Conservation (phyloP, 2,113 vertebrate genomes). For the Dascyllus trimaculatus region DNA sequence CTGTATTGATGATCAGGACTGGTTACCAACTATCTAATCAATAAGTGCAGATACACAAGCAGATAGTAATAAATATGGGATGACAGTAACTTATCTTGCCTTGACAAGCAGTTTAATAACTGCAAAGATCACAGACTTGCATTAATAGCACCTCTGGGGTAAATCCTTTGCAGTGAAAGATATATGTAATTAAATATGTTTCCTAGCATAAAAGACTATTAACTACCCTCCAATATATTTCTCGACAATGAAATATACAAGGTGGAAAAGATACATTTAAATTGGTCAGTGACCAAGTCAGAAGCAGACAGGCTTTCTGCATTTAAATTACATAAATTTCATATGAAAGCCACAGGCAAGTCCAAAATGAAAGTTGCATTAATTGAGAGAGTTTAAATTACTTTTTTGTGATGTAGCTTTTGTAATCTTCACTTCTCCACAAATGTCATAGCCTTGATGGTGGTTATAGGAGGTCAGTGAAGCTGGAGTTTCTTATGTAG, state of each 20-base stretch:
- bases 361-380: slow-evolving; percentile 72
- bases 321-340: slow-evolving; percentile 66
- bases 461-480: slow-evolving; percentile 19
- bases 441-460: slow-evolving; percentile 41
- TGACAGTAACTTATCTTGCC: slow-evolving; percentile 38
- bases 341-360: slow-evolving; percentile 59
- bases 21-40: slow-evolving; percentile 70
- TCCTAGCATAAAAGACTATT: slow-evolving; percentile 61
- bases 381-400: slow-evolving; percentile 74
- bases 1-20: slow-evolving; percentile 71
- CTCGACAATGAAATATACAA: slow-evolving; percentile 45
- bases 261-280: slow-evolving; percentile 40
- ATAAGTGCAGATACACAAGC: slow-evolving; percentile 66
- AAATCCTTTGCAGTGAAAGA: slow-evolving; percentile 23
- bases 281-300: slow-evolving; percentile 42
- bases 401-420: slow-evolving; percentile 63
- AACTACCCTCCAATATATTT: slow-evolving; percentile 31
- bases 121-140: slow-evolving; percentile 48
- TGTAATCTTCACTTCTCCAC: slow-evolving; percentile 43
- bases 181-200: slow-evolving; percentile 71
- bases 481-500: slow-evolving; percentile 32
- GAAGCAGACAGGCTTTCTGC: slow-evolving; percentile 33
- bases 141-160: slow-evolving; percentile 54
- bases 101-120: slow-evolving; percentile 47
- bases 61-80: slow-evolving; percentile 48